phyloP scores from a whole-genome alignment of 2,797 vertebrate species.

The Cynodonichthys magdalenae region DNA sequence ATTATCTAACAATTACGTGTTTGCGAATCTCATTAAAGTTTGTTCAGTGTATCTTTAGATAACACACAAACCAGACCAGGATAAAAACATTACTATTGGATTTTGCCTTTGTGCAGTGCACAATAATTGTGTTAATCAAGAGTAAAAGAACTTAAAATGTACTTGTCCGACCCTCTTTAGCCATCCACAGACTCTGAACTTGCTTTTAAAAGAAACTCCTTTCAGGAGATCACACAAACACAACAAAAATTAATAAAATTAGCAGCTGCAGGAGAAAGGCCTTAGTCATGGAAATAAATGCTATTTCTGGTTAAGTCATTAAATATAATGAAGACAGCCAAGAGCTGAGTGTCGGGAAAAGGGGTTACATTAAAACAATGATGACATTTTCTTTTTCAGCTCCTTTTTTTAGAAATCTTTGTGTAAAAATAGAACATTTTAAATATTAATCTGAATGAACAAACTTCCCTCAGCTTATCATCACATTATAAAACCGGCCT shows the following conservation, averaged over 20 bases:
- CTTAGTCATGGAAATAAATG: constrained; percentile 19
- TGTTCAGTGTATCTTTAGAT: too few species aligned
- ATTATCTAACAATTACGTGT: too few species aligned
- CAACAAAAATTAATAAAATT: constrained; percentile 17
- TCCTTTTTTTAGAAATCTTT: constrained; percentile 1
- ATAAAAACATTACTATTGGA: too few species aligned
- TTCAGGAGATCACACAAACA: constrained; percentile 17
- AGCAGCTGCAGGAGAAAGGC: constrained; percentile 13
- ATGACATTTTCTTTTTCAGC: constrained; percentile 17
- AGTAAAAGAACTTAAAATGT: constrained; percentile 29
- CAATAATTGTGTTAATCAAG: not conserved
- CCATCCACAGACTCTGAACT: constrained; percentile 41
- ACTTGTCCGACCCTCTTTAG: constrained; percentile 49
- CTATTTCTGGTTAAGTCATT: constrained; percentile 30
- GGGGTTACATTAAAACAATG: not conserved
- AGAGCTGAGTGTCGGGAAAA: constrained; percentile 12
- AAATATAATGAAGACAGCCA: constrained; percentile 28
- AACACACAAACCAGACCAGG: too few species aligned
- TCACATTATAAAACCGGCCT: not conserved
- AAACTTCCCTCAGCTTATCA: not conserved
- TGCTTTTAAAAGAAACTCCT: constrained; percentile 49
- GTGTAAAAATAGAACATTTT: constrained; percentile 1
- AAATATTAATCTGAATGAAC: not conserved
- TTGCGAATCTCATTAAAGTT: too few species aligned
- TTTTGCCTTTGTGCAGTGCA: too few species aligned